phyloP scores from a whole-genome alignment of 2,113 vertebrate species.

The Sterna hirundo region DNA sequence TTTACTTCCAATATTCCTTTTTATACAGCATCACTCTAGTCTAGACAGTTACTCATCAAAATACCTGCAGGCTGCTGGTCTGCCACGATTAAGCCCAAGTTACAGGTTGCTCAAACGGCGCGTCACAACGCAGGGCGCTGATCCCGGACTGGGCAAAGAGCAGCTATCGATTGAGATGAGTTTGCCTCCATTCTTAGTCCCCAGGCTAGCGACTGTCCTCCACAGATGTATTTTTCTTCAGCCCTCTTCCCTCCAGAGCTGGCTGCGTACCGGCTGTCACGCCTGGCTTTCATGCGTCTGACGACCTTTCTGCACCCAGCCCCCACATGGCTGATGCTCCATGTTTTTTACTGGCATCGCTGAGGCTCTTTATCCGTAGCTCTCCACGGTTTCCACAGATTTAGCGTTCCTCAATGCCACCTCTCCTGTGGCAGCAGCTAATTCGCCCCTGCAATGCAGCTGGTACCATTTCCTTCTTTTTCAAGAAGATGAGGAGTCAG shows the following conservation, averaged over 20 bases:
- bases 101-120: neutral
- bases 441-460: neutral
- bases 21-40: neutral
- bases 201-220: neutral
- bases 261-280: neutral
- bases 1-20: neutral
- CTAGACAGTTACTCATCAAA: neutral
- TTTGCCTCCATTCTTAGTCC: neutral
- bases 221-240: neutral
- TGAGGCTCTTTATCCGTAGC: neutral
- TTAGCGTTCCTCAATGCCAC: neutral
- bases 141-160: neutral
- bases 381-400: neutral
- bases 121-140: neutral
- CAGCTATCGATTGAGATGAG: neutral
- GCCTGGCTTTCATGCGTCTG: neutral
- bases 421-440: neutral
- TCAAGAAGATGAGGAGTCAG: neutral
- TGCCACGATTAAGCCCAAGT: neutral
- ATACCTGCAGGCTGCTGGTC: neutral
- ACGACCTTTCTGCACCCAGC: neutral
- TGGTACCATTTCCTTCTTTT: neutral
- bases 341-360: neutral
- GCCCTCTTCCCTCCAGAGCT: neutral
- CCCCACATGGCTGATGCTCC: accelerated